These are phyloP conservation scores for Samia ricini DNA, from an alignment of 1,140 invertebrate genomes.

Conservation along the genomic window DNA sequence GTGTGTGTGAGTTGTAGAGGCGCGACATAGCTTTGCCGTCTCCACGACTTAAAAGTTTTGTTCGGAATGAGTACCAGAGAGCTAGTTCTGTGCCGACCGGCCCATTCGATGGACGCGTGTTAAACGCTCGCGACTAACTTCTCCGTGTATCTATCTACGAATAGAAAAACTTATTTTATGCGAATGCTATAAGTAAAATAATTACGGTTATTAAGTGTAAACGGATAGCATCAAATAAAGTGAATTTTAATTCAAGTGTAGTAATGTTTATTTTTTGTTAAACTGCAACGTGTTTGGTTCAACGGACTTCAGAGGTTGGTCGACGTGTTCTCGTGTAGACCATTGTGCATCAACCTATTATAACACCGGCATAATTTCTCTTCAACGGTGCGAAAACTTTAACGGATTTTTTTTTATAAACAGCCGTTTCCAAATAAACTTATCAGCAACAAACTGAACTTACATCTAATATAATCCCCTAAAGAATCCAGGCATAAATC, in stretches of 20 bases:
- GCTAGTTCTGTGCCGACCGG: constrained; percentile 73
- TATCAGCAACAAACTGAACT: neutral
- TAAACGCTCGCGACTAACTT: constrained; percentile 48
- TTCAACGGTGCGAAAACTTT: neutral
- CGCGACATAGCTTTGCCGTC: constrained; percentile 77
- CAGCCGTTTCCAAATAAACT: neutral
- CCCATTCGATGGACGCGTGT: constrained; percentile 56
- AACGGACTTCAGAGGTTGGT: constrained; percentile 73
- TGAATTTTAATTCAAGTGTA: constrained; percentile 21
- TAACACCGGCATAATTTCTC: constrained; percentile 48
- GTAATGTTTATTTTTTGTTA: constrained; percentile 72
- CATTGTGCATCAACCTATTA: constrained; percentile 56
- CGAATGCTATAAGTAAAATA: neutral
- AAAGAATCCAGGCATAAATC: neutral
- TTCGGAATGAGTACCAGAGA: constrained; percentile 58
- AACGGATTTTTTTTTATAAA: neutral
- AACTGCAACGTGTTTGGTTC: constrained; percentile 75
- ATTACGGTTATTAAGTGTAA: neutral
- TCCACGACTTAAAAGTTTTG: constrained; percentile 77
- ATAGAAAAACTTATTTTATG: constrained; percentile 46
- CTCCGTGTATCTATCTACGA: constrained; percentile 55
- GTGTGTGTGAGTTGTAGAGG: constrained; percentile 74
- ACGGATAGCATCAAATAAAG: constrained; percentile 11
- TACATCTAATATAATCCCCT: neutral
- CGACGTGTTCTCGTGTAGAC: constrained; percentile 58